These are phyloP conservation scores for Eonycteris spelaea DNA, from an alignment of 2,113 vertebrate species.

Conservation along the genomic window DNA sequence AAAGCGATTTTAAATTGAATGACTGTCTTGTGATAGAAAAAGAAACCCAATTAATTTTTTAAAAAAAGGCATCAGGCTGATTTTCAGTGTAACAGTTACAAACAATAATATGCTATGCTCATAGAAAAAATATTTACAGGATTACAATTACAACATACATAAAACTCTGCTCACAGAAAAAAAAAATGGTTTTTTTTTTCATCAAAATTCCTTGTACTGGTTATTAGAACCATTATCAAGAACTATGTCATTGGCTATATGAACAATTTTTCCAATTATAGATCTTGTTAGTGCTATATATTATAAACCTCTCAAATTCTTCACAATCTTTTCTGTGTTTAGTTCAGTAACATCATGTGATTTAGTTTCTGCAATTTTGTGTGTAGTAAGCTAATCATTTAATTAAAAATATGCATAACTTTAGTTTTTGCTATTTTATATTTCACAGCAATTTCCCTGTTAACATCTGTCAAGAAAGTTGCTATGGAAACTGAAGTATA, in stretches of 20 bases:
- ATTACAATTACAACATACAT: not conserved
- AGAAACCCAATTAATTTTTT: not conserved
- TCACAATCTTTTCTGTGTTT: not conserved
- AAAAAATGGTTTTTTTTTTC: not conserved
- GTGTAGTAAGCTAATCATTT: not conserved
- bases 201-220: not conserved
- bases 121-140: not conserved
- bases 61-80: not conserved
- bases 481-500: conserved; percentile 29
- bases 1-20: not conserved
- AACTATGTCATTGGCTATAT: not conserved
- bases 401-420: not conserved
- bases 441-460: not conserved
- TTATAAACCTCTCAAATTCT: not conserved
- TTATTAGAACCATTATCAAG: not conserved
- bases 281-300: not conserved
- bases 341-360: not conserved
- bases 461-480: conserved; percentile 11
- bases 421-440: not conserved
- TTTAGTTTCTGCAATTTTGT: not conserved
- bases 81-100: not conserved
- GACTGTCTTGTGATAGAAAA: not conserved
- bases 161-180: not conserved
- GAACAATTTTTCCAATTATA: not conserved
- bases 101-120: not conserved